Evolutionary conservation across 2,797 vertebrate genomes (phyloP).

Genomic region (Trachurus trachurus): DNA sequence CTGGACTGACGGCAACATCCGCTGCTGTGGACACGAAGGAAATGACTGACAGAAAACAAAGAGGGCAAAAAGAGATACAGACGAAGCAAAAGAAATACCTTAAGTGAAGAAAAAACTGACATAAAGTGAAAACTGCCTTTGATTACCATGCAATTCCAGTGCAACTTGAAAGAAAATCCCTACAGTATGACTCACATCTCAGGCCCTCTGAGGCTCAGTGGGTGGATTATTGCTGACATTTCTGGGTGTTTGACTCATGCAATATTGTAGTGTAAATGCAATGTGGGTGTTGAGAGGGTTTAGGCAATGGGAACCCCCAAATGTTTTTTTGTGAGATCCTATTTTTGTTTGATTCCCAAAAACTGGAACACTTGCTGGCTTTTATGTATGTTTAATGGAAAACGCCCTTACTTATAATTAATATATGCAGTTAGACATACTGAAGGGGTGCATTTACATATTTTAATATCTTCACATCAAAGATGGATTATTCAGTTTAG

Average conservation of each 20-base stretch:
- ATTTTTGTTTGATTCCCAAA: conserved; percentile 23
- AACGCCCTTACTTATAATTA: background rate
- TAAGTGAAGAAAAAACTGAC: background rate
- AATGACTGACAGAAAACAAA: conserved; percentile 17
- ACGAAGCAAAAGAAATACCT: background rate
- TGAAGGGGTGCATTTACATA: background rate
- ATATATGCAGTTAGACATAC: background rate
- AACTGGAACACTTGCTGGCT: background rate
- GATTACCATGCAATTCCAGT: background rate
- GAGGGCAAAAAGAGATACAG: background rate
- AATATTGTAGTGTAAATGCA: conserved; percentile 9
- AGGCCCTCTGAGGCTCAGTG: conserved; percentile 21
- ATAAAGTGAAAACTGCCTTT: background rate
- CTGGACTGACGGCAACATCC: conserved; percentile 5
- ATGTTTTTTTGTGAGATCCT: background rate
- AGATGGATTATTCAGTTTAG: background rate
- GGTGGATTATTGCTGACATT: conserved; percentile 37
- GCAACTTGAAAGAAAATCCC: conserved; percentile 12
- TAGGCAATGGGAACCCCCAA: conserved; percentile 34
- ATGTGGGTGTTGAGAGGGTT: conserved; percentile 22
- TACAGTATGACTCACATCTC: conserved; percentile 23
- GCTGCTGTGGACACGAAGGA: background rate
- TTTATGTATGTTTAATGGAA: background rate
- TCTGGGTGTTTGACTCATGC: conserved; percentile 29
- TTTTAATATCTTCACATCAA: conserved; percentile 4